Percentiles rank a stretch among this genome's conserved stretches.
Conservation (phyloP, 2,888 invertebrate species). For the Nasonovia ribisnigri region DNA sequence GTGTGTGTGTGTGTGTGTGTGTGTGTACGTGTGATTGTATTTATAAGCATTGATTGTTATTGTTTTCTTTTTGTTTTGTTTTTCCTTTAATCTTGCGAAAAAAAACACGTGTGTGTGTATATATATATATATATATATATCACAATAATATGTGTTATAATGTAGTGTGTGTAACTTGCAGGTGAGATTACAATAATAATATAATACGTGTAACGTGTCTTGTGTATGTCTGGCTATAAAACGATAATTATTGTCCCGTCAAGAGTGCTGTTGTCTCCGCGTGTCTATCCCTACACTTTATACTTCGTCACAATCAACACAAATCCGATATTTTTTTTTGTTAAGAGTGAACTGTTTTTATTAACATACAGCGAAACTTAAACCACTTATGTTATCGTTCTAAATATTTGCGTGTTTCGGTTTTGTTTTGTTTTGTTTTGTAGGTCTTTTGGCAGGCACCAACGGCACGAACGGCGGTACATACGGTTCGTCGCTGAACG, state of each 20-base stretch:
- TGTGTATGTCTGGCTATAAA: constrained; percentile 6
- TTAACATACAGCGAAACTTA: not conserved
- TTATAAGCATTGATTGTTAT: not conserved
- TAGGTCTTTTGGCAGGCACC: constrained; percentile 44
- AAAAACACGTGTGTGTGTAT: no score
- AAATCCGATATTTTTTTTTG: not conserved
- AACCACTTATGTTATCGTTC: not conserved
- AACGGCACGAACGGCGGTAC: constrained; percentile 44
- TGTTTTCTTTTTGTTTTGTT: constrained; percentile 8
- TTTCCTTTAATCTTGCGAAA: not conserved
- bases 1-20: not conserved
- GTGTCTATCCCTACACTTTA: not conserved
- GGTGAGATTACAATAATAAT: not conserved
- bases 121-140: no score
- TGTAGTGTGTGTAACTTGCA: not conserved
- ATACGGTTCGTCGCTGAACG: constrained; percentile 61
- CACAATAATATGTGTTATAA: not conserved
- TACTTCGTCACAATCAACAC: not conserved
- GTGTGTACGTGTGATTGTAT: not conserved
- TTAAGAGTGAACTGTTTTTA: not conserved
- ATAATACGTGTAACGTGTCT: not conserved
- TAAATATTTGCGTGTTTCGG: not conserved
- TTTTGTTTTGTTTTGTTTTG: not conserved
- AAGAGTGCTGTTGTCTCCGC: not conserved
- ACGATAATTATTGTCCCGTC: not conserved